Evolutionary conservation across 2,888 invertebrate species (phyloP), one percentile per base, ranked within the genome.

Genomic region (Enoplolaimus lenunculus): DNA sequence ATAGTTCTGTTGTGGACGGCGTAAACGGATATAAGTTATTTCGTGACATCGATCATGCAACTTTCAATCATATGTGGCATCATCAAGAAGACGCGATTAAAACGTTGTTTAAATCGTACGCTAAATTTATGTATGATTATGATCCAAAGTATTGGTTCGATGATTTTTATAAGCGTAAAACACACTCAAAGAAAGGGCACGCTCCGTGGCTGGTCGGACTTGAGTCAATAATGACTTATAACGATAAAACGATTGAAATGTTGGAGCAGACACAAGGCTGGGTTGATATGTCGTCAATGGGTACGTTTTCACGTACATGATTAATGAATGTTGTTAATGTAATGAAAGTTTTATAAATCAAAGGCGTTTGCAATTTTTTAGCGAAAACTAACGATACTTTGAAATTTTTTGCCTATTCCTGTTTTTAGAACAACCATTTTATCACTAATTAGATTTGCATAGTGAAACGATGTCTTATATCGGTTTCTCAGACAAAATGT

Each of bases 111-210:
- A 62, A 62, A 31, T 62, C 64, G 16, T 62, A 30, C 33, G 64
- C 64, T 31, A 62, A 62, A 62, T 62, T 28, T 31, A 62, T 62
- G 64, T 62, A 62, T 31, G 64, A 62, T 28, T 62, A 62, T n/a
- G 64, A 62, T 62, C 64, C 64, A 21, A 45, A 45, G 45, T 45
- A 45, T 21, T 45, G 45, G 45, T 45, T 45, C 21, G 45, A 45
- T 21, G 45, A 45, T 13, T 13, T 45, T 45, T 7, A 45, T 13
- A 45, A 45, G 45, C 7, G 21, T 13, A 45, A 45, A 45, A 13
- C 45, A 21, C 7, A 7, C 7, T 13, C 21, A 13, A 45, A 45
- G 21, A 7, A 21, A 21, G 7, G 7, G 45, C 45, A 45, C 21
- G 45, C 45, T 13, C 45, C 45, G 7, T 45, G 45, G 45, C 45